These are phyloP conservation scores for Dreissena polymorpha DNA, from an alignment of 1,140 invertebrate genomes.

Conservation along the genomic window DNA sequence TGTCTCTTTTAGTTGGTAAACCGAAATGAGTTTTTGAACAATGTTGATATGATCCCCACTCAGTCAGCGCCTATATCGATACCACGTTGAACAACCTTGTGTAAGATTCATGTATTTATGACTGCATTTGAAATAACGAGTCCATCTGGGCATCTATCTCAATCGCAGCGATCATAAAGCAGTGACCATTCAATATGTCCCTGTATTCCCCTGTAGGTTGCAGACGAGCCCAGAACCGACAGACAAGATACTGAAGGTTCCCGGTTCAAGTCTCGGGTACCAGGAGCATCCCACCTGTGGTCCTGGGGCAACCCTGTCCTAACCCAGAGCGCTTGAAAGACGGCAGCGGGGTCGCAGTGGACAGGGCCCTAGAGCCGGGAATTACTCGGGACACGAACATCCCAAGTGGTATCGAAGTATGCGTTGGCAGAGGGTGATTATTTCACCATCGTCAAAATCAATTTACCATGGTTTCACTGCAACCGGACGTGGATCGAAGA, in stretches of 20 bases:
- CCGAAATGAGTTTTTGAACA: no score
- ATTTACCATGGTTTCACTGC: constrained; percentile 35
- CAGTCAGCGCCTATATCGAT: no score
- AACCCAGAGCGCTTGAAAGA: constrained; percentile 17
- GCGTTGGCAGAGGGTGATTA: constrained; percentile 19
- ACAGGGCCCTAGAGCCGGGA: constrained; percentile 51
- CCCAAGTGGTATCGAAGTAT: constrained; percentile 54
- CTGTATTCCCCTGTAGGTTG: neutral
- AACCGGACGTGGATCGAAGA: constrained; percentile 30
- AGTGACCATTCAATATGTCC: neutral
- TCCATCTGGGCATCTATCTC: neutral
- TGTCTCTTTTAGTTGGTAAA: no score
- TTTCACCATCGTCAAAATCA: constrained; percentile 51
- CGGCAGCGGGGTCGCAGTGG: constrained; percentile 45
- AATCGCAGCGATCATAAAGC: neutral
- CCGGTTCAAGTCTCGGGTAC: constrained; percentile 8
- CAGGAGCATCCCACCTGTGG: constrained; percentile 41
- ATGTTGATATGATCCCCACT: no score
- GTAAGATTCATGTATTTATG: no score
- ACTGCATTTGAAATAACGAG: no score
- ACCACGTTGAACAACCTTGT: no score
- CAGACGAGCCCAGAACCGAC: constrained; percentile 7
- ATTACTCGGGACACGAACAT: constrained; percentile 53
- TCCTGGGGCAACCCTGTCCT: constrained; percentile 30
- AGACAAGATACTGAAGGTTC: constrained; percentile 26